Evolutionary conservation across 2,797 vertebrate species (phyloP).

Genomic region (Sebastes elongatus): DNA sequence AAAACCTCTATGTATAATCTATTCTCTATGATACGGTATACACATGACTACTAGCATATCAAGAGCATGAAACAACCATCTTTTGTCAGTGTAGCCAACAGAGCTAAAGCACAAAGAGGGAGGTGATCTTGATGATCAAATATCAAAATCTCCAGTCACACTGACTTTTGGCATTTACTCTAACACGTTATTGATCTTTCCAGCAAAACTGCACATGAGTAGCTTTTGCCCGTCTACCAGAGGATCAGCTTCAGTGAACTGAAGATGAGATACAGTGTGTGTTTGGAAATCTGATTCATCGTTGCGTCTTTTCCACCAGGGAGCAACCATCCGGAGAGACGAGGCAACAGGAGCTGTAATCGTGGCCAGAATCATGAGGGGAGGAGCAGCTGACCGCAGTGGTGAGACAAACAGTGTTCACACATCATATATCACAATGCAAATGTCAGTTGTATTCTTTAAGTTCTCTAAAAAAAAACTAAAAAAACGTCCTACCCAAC

Average conservation of each 20-base stretch:
- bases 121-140: not conserved
- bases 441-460: not conserved
- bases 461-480: not conserved
- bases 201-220: not conserved
- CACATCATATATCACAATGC: not conserved
- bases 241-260: not conserved
- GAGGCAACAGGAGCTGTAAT: constrained; percentile 91
- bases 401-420: constrained; percentile 77
- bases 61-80: not conserved
- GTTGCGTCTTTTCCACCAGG: constrained; percentile 73
- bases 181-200: not conserved
- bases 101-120: not conserved
- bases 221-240: not conserved
- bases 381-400: constrained; percentile 93
- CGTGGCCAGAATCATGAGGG: constrained; percentile 94
- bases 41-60: not conserved
- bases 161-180: not conserved
- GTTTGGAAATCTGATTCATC: constrained; percentile 8
- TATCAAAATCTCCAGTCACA: not conserved
- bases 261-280: not conserved
- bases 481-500: not conserved
- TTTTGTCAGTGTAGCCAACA: not conserved
- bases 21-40: not conserved
- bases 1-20: not conserved
- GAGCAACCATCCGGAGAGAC: constrained; percentile 92